Conservation (phyloP, 2,797 vertebrate genomes). For the Buceros bicornis region DNA sequence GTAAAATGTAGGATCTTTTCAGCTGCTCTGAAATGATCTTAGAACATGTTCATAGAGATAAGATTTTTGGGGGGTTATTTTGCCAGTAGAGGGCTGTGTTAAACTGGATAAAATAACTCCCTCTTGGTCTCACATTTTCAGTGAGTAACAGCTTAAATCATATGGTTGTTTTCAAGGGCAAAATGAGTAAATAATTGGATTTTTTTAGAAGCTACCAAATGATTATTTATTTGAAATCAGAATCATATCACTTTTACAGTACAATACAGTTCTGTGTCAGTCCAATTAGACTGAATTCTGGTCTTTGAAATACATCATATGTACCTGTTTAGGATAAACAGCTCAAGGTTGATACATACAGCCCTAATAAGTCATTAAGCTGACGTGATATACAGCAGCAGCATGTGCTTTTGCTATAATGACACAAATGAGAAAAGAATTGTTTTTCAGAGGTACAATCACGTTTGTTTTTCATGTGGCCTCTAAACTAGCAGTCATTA, state of each 20-base stretch:
- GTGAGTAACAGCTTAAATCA: conserved; percentile 12
- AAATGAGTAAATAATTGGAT: conserved; percentile 59
- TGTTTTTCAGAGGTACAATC: conserved; percentile 53
- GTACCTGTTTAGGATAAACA: conserved; percentile 44
- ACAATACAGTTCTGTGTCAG: not conserved
- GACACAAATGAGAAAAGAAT: conserved; percentile 60
- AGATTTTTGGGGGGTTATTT: conserved; percentile 62
- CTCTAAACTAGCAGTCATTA: conserved; percentile 58
- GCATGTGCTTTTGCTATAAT: conserved; percentile 38
- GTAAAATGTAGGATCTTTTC: not conserved
- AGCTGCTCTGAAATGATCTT: conserved; percentile 13
- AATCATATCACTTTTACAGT: conserved; percentile 13
- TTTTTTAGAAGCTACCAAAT: conserved; percentile 18
- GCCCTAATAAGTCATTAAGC: conserved; percentile 57
- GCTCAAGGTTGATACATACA: conserved; percentile 42
- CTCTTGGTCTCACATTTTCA: not conserved
- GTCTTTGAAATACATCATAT: conserved; percentile 9
- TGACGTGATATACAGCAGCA: conserved; percentile 52
- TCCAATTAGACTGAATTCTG: conserved; percentile 39
- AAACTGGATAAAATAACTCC: conserved; percentile 74
- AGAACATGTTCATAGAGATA: not conserved
- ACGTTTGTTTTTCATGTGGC: conserved; percentile 50
- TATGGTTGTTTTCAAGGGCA: conserved; percentile 58
- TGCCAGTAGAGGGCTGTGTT: conserved; percentile 82
- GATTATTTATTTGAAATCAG: conserved; percentile 53